Conservation (phyloP, 2,797 vertebrate genomes). For the Pangasius larnaudii region DNA sequence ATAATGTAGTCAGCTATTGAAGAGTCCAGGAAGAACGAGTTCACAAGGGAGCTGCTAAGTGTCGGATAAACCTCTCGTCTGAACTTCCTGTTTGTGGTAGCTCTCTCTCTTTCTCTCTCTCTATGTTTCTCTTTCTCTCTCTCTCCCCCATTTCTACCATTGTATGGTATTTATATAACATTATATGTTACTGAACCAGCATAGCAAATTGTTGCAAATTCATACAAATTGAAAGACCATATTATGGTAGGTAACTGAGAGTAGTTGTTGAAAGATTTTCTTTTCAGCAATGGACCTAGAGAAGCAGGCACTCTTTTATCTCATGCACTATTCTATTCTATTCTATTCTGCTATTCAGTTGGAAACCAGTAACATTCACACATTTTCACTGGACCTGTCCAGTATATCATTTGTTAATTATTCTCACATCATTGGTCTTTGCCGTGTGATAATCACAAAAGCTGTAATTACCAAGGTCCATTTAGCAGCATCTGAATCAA, state of each 20-base stretch:
- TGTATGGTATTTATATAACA: not conserved
- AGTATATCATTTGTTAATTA: not conserved
- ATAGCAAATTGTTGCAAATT: not conserved
- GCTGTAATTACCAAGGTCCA: not conserved
- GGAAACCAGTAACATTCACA: not conserved
- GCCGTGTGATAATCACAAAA: not conserved
- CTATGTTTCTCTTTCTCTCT: not conserved
- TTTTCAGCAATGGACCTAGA: not conserved
- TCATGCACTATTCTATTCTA: not conserved
- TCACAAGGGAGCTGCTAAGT: conserved; percentile 2
- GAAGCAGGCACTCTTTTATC: not conserved
- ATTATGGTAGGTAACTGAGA: not conserved
- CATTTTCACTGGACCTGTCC: not conserved
- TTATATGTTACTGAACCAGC: not conserved
- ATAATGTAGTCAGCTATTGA: conserved; percentile 23
- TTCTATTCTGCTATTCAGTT: not conserved
- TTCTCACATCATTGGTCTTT: not conserved
- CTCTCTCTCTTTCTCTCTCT: conserved; percentile 6
- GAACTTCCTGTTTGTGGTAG: not conserved
- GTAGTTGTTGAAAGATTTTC: not conserved
- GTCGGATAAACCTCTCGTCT: not conserved
- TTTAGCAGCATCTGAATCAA: not conserved
- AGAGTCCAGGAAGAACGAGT: conserved; percentile 27
- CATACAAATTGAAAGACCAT: not conserved
- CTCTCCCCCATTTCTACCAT: not conserved